Evolutionary conservation across 92 coral and sea anemone species (phyloP), one percentile per base, ranked within the genome.

Genomic region (Epizoanthus fatuus): DNA sequence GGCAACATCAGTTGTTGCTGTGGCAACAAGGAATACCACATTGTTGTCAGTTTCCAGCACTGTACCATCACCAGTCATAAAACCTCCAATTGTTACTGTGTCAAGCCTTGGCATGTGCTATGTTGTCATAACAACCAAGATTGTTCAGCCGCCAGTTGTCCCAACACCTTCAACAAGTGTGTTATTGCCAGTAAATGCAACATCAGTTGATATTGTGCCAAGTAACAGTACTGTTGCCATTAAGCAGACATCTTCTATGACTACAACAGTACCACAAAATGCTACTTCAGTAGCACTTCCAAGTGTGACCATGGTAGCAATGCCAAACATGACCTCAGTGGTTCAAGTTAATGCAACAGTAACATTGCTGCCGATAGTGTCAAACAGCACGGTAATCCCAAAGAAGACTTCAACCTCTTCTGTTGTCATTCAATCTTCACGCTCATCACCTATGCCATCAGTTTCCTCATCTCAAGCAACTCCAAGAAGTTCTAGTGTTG

Each of bases 41-140:
- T 39, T 11, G 32, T 64, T 53, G 22, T 39, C 84, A 7, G 17
- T 69, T 42, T 40, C 74, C 35, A 81, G 76, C 32, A 69, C 49
- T 15, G n/a, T 54, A 15, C 51, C 83, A 81, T 79, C 90, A 4
- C 57, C 70, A 20, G 40, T 60, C 56, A 56, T 58, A 12, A 63
- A 58, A 71, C 74, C 68, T 37, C 85, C 91, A 58, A 39, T 95
- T 7, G 71, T 95, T 7, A 95, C 98, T 20, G 64, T 91, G 15
- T 95, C 98, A 77, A 95, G 93, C 63, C 98, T 95, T 66, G 98
- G 98, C 9, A 95, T 93, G 29, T 95, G 98, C 53, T 95, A 85
- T 38, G 91, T 92, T 44, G 91, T 93, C 57, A 90, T 90, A 71
- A 93, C 98, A 19, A 95, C 98, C 51, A 89, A 86, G 44, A 67